Base-by-base conservation (phyloP, 2,113 vertebrate species). In the Pseudopipra pipra region DNA sequence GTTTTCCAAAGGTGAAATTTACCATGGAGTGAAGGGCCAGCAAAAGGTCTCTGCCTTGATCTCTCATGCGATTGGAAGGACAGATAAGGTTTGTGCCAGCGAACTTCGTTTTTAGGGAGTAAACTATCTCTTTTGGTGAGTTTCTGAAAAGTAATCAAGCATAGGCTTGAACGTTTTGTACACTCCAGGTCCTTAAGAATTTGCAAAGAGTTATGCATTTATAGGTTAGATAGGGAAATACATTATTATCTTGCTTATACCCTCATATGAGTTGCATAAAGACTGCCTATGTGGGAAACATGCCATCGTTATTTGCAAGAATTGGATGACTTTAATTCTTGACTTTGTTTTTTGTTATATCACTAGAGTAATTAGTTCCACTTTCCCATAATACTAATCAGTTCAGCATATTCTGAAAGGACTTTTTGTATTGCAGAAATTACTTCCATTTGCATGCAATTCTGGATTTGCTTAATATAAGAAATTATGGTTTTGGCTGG, bases 1-100 rank as follows among this genome's bases (percentile, higher is more conserved):
- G 3, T 79, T 96, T 88, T 94, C 41, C 71, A 87, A 85, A 91
- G 75, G 81, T 93, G 91, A 93, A 91, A 85, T 96, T 88, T 74
- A 73, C 71, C 87, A 14, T 62, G 63, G 87, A 89, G 67, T 5
- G 43, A 89, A 87, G 75, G 94, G 89, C 89, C 94, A 91, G 77
- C 0, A 1, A 91, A 85, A 95, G 94, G 93, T 93, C 82, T 91
- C 71, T 74, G 78, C 87, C 67, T 95, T 62, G 46, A 62, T 59
- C 92, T 90, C 2, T 0, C 23, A 12, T 16, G 52, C 59, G 33
- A 44, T 37, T 90, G 90, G 58, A 88, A 78, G 82, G 41, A 66
- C 59, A 75, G 87, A 46, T 96, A 62, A 82, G 30, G 5, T n/a
- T 74, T 90, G n/a, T 71, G 71, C 51, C 71, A 71, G 31, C 1